Conservation (phyloP, 1,140 invertebrate genomes). For the Drosophila sulfurigaster region DNA sequence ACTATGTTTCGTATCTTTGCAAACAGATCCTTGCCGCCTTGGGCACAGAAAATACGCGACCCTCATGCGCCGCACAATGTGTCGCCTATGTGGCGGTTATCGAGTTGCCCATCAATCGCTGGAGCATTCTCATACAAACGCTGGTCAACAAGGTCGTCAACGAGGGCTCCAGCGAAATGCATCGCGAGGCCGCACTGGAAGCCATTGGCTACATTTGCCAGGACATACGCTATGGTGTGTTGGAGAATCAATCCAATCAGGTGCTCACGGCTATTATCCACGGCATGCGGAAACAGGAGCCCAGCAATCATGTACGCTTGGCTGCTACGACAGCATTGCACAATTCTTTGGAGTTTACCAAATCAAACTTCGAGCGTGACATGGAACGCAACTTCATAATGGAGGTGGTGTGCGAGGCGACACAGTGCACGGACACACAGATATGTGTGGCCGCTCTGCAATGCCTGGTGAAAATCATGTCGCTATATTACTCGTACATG, state of each 20-base stretch:
- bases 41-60: slow-evolving; percentile 97
- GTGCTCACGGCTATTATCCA: slow-evolving; percentile 99
- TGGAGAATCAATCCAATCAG: slow-evolving; percentile 96
- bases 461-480: slow-evolving; percentile 99
- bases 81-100: slow-evolving; percentile 99
- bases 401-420: slow-evolving; percentile 98
- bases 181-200: slow-evolving; percentile 98
- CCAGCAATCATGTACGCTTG: slow-evolving; percentile 93
- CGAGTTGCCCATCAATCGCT: slow-evolving; percentile 94
- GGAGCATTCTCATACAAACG: slow-evolving; percentile 93
- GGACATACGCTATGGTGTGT: slow-evolving; percentile 95
- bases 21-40: slow-evolving; percentile 94
- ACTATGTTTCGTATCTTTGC: not conserved
- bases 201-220: slow-evolving; percentile 97
- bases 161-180: slow-evolving; percentile 93
- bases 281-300: slow-evolving; percentile 95
- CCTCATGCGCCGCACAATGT: slow-evolving; percentile 99
- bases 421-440: slow-evolving; percentile 93
- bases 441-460: slow-evolving; percentile 98
- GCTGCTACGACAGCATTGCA: slow-evolving; percentile 98
- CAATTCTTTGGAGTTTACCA: slow-evolving; percentile 99
- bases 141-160: slow-evolving; percentile 97
- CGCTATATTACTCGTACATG: slow-evolving; percentile 99
- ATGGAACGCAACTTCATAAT: slow-evolving; percentile 99
- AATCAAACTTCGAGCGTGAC: slow-evolving; percentile 99